Evolutionary conservation across 2,888 invertebrate genomes (phyloP), one percentile per base, ranked within the genome.

Genomic region (Melanargia galathea): DNA sequence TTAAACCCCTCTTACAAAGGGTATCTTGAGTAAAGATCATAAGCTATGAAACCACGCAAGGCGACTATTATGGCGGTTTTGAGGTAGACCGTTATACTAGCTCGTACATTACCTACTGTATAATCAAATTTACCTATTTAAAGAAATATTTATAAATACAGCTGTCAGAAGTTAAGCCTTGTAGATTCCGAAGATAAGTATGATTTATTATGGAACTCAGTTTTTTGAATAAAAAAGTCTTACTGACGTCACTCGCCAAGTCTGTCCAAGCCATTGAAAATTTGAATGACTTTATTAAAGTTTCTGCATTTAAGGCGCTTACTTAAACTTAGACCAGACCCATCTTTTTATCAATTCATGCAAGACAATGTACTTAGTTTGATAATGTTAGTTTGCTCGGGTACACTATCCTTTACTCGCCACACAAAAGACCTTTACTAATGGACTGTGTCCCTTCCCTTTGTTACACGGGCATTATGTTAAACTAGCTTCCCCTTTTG

Each of bases 121-220:
- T 26, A 26, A 24, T 48, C 11, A 48, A 11, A 6, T 16, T 35
- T 18, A 52, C 11, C 11, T 49, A 45, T 45, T 45, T 20, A 45
- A 24, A 48, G 26, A 26, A 49, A 26, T 26, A n/a, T n/a, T n/a
- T n/a, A 52, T 8, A 35, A 52, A 33, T 10, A 33, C 13, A 18
- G 26, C 2, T 33, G 33, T 35, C 52, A 52, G 20, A 43, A 48
- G 48, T 59, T 56, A 56, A 38, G 40, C 65, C 63, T 61, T 63
- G 63, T 66, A 65, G 67, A 67, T 65, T 62, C 56, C 8, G 57
- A 20, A 49, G 67, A 69, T 65, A 63, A 62, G 54, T 45, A 65
- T 67, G 65, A 69, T 69, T 69, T 69, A 63, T 69, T 66, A 26
- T 26, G 24, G 0, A 49, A 18, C 2, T 7, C n/a, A 16, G 24